phyloP scores from a whole-genome alignment of 2,113 vertebrate species.

The Trematocara zebra region DNA sequence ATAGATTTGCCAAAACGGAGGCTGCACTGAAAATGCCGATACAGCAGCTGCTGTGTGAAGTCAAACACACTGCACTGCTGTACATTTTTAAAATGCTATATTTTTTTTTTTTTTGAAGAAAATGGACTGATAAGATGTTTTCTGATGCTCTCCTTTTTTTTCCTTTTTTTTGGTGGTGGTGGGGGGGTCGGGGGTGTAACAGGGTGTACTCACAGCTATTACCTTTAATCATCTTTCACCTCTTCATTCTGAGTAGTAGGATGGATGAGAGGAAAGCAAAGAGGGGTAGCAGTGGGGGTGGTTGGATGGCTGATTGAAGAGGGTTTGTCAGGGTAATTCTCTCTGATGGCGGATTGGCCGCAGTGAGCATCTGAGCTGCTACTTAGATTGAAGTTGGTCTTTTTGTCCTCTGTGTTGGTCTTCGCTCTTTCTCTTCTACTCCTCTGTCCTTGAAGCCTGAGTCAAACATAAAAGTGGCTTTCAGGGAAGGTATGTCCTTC shows the following conservation, averaged over 20 bases:
- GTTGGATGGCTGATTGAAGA: constrained; percentile 25
- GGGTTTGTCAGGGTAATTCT: constrained; percentile 40
- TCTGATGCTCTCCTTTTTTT: not conserved
- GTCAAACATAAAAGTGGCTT: not conserved
- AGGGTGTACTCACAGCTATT: constrained; percentile 47
- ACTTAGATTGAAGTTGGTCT: constrained; percentile 16
- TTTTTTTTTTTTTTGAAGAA: not conserved
- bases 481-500: not conserved
- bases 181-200: not conserved
- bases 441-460: not conserved
- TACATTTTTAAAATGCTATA: not conserved
- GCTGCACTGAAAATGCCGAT: not conserved
- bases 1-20: not conserved
- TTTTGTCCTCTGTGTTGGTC: not conserved
- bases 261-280: not conserved
- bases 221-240: constrained; percentile 46
- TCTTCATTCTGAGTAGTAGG: constrained; percentile 12
- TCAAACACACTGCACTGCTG: not conserved
- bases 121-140: not conserved
- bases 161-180: not conserved
- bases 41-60: not conserved
- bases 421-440: not conserved
- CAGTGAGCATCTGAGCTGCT: not conserved
- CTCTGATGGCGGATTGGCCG: constrained; percentile 14
- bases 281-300: not conserved